These are phyloP conservation scores for Mystacornis crossleyi DNA, from an alignment of 2,113 vertebrate species.

Conservation along the genomic window DNA sequence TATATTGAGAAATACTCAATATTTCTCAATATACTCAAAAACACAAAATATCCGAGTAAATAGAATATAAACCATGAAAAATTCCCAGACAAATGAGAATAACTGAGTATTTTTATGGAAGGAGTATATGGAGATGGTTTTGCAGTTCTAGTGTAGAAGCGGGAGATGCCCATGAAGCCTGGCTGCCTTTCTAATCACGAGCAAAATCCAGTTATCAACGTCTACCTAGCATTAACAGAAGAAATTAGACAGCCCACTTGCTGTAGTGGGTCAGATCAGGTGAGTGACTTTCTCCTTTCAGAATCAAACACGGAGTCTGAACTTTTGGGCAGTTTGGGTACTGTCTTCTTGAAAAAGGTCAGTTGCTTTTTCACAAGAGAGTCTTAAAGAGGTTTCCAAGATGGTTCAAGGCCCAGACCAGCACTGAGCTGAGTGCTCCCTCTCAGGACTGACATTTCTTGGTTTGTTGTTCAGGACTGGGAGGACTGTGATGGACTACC, in stretches of 20 bases:
- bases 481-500: background rate
- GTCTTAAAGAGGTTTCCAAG: background rate
- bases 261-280: background rate
- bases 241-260: background rate
- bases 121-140: background rate
- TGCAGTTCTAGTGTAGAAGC: background rate
- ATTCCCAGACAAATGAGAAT: background rate
- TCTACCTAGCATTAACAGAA: accelerated
- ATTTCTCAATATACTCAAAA: too few species aligned
- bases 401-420: background rate
- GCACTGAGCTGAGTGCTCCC: background rate
- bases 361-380: background rate
- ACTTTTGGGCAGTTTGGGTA: background rate
- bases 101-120: background rate
- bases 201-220: background rate
- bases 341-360: background rate
- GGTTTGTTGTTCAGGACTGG: background rate
- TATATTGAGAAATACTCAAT: background rate
- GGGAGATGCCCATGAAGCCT: background rate
- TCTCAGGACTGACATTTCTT: background rate
- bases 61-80: background rate
- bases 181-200: background rate
- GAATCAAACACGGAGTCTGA: background rate
- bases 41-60: too few species aligned
- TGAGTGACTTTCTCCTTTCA: background rate